phyloP scores from a whole-genome alignment of 2,797 vertebrate species.

The Enteromius treurensis region DNA sequence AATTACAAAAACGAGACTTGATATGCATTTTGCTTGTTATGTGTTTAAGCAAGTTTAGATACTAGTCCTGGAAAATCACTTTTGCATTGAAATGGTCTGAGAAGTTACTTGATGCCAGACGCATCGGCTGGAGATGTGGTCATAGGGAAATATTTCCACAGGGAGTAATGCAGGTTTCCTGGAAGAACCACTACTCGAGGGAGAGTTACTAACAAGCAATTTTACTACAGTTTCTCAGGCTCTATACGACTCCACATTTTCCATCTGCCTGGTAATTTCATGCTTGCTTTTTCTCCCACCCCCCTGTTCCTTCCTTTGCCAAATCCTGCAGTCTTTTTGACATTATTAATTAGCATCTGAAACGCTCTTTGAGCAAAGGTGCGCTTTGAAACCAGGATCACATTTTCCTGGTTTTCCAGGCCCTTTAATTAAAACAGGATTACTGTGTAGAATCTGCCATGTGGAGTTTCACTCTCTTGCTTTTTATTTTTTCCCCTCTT shows the following conservation, averaged over 20 bases:
- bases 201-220: not conserved
- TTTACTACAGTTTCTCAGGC: not conserved
- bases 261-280: not conserved
- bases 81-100: not conserved
- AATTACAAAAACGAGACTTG: not conserved
- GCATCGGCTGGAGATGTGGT: conserved; percentile 4
- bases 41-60: not conserved
- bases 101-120: conserved; percentile 1
- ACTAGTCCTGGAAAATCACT: not conserved
- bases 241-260: conserved; percentile 12
- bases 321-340: not conserved
- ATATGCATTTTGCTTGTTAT: not conserved
- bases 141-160: not conserved
- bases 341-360: conserved; percentile 35
- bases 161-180: not conserved
- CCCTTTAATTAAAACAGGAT: conserved; percentile 55
- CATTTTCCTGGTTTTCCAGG: conserved; percentile 4
- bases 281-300: not conserved
- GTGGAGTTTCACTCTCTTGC: conserved; percentile 1
- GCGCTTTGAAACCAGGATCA: conserved; percentile 25
- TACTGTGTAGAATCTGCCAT: conserved; percentile 13
- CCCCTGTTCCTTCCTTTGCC: not conserved
- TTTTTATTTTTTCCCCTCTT: not conserved
- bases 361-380: conserved; percentile 13
- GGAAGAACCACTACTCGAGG: not conserved